These are phyloP conservation scores for Pseudonaja textilis DNA, from an alignment of 2,113 vertebrate species.

Conservation along the genomic window DNA sequence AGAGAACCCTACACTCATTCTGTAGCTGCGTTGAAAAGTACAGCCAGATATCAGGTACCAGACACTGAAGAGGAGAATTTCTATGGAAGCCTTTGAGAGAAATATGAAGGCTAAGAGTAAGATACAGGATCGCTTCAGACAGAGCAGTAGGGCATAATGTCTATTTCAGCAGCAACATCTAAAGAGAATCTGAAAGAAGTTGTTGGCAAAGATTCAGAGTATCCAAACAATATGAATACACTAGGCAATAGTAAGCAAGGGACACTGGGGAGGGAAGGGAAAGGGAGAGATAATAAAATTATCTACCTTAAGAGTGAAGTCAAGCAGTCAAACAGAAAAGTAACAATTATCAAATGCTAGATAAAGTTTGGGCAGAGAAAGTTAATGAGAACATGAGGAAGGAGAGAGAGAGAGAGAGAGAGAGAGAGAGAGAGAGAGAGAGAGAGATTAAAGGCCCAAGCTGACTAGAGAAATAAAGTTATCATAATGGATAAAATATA, in stretches of 20 bases:
- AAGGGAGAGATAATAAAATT: not conserved
- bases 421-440: not conserved
- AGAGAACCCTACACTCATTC: not conserved
- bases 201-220: not conserved
- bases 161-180: not conserved
- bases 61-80: not conserved
- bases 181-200: not conserved
- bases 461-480: not conserved
- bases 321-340: not conserved
- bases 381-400: not conserved
- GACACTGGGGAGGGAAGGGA: not conserved
- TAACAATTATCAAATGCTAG: not conserved
- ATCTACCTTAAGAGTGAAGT: not conserved
- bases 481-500: not conserved
- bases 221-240: not conserved
- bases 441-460: not conserved
- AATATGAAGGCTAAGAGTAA: not conserved
- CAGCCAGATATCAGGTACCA: not conserved
- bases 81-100: not conserved
- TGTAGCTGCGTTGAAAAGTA: not conserved
- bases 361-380: not conserved
- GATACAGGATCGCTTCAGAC: not conserved
- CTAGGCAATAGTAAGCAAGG: not conserved
- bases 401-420: not conserved
- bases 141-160: not conserved